Evolutionary conservation across 2,797 vertebrate species (phyloP), one percentile per base, ranked within the genome.

Genomic region (Hypotaenidia okinawae): DNA sequence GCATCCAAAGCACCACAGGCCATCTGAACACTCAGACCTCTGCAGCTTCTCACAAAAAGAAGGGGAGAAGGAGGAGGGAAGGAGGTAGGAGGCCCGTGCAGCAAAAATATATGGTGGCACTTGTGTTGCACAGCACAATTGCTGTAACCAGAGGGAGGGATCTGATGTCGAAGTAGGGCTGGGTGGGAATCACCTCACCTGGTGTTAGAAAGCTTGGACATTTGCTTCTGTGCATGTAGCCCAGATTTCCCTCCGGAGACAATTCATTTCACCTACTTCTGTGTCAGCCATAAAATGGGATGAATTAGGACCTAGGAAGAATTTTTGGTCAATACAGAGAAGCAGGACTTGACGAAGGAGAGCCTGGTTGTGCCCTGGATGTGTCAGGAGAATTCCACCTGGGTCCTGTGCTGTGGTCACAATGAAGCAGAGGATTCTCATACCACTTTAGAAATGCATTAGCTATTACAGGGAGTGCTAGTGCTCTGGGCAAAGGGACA

Each of bases 301-400:
- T 13, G 3, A 30, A 49, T 62, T n/a, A 14, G 16, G 27, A n/a
- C 11, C 33, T n/a, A 24, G n/a, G 27, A 73, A 76, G 81, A 85
- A 52, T 9, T 25, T 69, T 51, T 55, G 45, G 17, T 70, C 39
- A 17, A 27, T 15, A 49, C 2, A 77, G 32, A 39, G 21, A 68
- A 16, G 17, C 17, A 62, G 52, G 18, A 17, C 16, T 37, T 35
- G n/a, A 25, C 47, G 57, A 35, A 77, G 51, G 35, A 80, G 59
- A 61, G 13, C 21, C 59, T 35, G 22, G 32, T 6, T 0, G 0
- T 67, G 17, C 18, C 37, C 37, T 49, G 51, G 24, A 16, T 0
- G 0, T 8, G 2, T 9, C 51, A n/a, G 32, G 35, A 5, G 27
- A 12, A 47, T 89, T 33, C 45, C 10, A 25, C 37, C 8, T 1